Evolutionary conservation across 2,113 vertebrate species (phyloP).

Genomic region (Cheilinus undulatus): DNA sequence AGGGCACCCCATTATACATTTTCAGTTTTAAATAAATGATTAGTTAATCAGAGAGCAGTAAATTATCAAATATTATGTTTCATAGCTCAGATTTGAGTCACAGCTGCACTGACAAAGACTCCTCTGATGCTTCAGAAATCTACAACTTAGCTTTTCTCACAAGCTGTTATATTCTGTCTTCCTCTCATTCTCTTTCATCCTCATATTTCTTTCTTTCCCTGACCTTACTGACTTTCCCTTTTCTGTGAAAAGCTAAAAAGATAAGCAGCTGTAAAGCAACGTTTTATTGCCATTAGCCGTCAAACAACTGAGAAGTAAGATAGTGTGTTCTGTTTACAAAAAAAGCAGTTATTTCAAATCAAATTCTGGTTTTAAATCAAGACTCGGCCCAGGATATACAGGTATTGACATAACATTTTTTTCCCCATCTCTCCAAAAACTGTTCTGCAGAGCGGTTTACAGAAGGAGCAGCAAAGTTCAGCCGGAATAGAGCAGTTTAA

Average conservation of each 20-base stretch:
- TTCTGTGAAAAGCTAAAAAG: neutral
- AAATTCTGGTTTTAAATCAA: no score
- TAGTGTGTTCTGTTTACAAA: no score
- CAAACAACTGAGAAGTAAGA: neutral
- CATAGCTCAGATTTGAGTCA: neutral
- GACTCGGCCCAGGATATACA: no score
- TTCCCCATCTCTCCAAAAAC: no score
- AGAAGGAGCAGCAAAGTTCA: no score
- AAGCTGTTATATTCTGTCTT: no score
- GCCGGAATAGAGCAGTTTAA: no score
- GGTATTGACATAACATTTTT: no score
- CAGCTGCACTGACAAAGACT: neutral
- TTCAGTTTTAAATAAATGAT: neutral
- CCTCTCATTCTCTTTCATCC: neutral
- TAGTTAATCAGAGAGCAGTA: neutral
- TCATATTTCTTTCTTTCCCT: neutral
- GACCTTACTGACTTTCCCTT: neutral
- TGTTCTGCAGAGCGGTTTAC: no score
- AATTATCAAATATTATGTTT: neutral
- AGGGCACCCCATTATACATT: neutral
- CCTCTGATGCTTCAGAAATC: neutral
- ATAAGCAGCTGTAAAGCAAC: neutral
- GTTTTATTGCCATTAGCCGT: neutral
- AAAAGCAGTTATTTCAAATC: no score
- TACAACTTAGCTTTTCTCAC: neutral